Evolutionary conservation across 2,797 vertebrate species (phyloP).

Genomic region (Squalus acanthias): DNA sequence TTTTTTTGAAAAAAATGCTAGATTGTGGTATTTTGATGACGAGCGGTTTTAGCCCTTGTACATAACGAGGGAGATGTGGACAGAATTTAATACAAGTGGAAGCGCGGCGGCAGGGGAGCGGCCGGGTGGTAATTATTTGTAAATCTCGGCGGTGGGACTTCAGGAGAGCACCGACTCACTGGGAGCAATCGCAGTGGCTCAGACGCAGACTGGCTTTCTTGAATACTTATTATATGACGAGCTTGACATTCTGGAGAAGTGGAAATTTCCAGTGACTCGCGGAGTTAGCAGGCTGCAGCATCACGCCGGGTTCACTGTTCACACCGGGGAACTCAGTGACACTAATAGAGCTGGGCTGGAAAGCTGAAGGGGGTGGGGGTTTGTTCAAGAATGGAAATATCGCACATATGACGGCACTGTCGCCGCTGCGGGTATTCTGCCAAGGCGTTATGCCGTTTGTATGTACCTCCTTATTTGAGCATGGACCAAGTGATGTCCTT

Average conservation of each 20-base stretch:
- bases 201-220: not conserved
- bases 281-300: not conserved
- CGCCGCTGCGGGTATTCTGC: not conserved
- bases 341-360: not conserved
- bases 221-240: too few relatives aligned
- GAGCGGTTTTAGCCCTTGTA: not conserved
- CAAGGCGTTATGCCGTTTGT: not conserved
- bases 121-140: not conserved
- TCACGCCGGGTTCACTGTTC: not conserved
- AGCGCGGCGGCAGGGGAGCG: not conserved
- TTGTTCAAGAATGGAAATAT: not conserved
- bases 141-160: not conserved
- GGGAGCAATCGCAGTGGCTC: not conserved
- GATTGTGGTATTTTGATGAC: not conserved
- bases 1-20: not conserved
- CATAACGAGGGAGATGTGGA: not conserved
- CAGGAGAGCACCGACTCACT: not conserved
- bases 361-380: not conserved
- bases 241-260: not conserved
- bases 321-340: not conserved
- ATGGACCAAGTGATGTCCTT: not conserved
- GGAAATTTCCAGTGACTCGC: constrained; percentile 14
- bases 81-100: not conserved
- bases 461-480: not conserved
- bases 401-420: not conserved